Conservation (phyloP, 2,797 vertebrate species). For the Lepus townsendii region DNA sequence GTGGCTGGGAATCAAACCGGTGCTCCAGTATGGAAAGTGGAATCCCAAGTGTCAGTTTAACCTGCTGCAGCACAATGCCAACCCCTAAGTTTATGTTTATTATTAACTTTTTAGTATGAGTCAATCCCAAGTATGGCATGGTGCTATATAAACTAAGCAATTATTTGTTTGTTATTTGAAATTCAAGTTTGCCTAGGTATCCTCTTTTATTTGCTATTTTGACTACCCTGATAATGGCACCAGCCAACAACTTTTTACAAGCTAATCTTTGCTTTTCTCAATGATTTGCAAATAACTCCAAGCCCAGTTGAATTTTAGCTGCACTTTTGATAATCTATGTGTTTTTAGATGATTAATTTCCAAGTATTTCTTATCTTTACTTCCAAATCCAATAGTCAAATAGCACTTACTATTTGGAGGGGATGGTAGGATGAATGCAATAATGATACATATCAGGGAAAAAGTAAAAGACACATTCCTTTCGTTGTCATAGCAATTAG, state of each 20-base stretch:
- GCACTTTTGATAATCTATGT: background rate
- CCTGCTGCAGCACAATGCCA: too few species aligned
- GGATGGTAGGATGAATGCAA: background rate
- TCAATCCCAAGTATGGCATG: too few species aligned
- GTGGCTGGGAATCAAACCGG: too few species aligned
- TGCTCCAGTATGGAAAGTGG: too few species aligned
- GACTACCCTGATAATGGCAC: too few species aligned
- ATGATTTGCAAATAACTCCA: background rate
- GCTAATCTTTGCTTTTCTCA: background rate
- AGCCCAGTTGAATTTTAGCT: background rate
- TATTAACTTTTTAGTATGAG: too few species aligned
- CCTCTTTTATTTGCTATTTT: background rate
- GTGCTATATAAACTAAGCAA: too few species aligned
- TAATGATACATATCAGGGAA: background rate
- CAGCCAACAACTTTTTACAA: background rate
- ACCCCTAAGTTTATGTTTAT: too few species aligned
- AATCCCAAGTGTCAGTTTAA: too few species aligned
- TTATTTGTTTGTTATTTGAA: background rate
- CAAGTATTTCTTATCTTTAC: background rate
- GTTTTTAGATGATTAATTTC: background rate
- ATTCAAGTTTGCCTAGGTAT: background rate
- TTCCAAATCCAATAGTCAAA: background rate
- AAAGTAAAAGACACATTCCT: background rate
- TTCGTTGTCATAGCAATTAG: background rate
- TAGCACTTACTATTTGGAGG: rapidly evolving